Evolutionary conservation across 2,888 invertebrate genomes (phyloP).

Genomic region (Taphrorychus bicolor): DNA sequence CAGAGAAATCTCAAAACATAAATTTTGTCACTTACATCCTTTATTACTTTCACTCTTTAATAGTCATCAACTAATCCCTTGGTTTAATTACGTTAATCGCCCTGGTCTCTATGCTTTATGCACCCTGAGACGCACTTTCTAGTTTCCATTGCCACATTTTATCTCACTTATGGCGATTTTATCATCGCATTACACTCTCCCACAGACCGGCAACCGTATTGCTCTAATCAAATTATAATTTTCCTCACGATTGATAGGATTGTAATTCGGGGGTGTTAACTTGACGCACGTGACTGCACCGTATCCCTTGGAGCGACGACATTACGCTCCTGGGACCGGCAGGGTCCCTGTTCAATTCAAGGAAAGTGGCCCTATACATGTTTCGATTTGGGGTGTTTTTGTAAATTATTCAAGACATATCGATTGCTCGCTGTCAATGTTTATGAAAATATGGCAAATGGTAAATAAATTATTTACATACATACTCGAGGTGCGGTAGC

Average conservation of each 20-base stretch:
- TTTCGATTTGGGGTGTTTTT: conserved; percentile 29
- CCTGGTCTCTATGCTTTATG: no score
- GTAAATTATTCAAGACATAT: conserved; percentile 34
- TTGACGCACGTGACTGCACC: conserved; percentile 51
- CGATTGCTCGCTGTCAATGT: conserved; percentile 19
- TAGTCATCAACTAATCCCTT: no score
- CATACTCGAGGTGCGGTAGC: no score
- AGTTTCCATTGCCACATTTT: no score
- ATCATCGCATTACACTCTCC: no score
- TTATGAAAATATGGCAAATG: conserved; percentile 31
- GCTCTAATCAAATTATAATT: conserved; percentile 54
- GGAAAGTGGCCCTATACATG: conserved; percentile 31
- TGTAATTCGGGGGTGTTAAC: conserved; percentile 52
- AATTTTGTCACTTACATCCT: no score
- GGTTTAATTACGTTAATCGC: no score
- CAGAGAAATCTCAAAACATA: no score
- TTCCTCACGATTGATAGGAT: conserved; percentile 58
- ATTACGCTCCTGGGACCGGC: conserved; percentile 45
- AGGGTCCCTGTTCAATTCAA: conserved; percentile 29
- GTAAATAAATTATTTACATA: conserved; percentile 10
- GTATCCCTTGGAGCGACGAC: conserved; percentile 42
- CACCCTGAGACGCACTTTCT: no score
- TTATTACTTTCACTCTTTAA: no score
- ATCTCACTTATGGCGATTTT: no score
- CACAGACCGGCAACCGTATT: conserved; percentile 36